These are phyloP conservation scores for Ailurus styani DNA, from an alignment of 2,113 vertebrate species.

Conservation along the genomic window DNA sequence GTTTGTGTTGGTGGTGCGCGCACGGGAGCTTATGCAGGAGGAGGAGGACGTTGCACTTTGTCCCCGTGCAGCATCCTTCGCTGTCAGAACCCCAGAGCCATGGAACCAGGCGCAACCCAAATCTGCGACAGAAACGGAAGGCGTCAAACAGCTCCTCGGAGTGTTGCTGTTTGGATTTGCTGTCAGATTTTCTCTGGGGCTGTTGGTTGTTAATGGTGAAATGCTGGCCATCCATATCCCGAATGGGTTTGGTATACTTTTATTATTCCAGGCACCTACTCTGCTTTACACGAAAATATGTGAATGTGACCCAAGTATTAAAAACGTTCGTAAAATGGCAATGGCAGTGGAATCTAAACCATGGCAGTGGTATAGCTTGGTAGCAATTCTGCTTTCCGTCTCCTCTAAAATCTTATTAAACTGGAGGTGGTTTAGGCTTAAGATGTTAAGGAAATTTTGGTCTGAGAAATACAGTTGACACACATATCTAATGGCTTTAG, in stretches of 20 bases:
- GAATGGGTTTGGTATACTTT: neutral
- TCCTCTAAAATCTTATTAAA: neutral
- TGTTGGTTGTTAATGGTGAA: neutral
- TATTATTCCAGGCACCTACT: neutral
- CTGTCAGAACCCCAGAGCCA: neutral
- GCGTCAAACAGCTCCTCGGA: neutral
- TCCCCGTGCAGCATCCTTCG: constrained; percentile 37
- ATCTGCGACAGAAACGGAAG: neutral
- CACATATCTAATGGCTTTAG: neutral
- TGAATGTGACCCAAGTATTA: neutral
- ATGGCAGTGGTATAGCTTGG: neutral
- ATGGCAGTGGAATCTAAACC: neutral
- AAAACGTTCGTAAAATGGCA: neutral
- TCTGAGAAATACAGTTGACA: neutral
- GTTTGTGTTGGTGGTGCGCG: neutral
- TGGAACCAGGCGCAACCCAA: neutral
- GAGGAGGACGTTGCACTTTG: constrained; percentile 28
- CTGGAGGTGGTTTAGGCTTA: neutral
- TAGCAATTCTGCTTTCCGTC: neutral
- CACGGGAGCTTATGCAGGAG: neutral
- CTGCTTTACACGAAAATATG: neutral
- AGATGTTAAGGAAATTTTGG: neutral
- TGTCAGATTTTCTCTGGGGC: neutral
- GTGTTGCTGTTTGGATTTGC: neutral
- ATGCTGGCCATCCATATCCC: neutral